Evolutionary conservation across 2,888 invertebrate species (phyloP).

Genomic region (Acleris laterana): DNA sequence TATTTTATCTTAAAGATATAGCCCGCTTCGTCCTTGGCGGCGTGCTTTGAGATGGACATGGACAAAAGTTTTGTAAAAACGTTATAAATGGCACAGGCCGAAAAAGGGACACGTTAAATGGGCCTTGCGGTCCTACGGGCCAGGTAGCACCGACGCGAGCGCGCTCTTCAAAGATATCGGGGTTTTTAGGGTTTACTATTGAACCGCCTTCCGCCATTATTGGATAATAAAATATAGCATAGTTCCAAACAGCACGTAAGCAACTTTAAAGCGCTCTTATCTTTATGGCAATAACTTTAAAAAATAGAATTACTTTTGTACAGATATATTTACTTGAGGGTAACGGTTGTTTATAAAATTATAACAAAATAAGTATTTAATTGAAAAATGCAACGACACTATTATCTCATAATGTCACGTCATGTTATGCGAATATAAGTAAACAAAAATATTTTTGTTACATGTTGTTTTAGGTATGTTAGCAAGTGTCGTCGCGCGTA

Average conservation of each 20-base stretch:
- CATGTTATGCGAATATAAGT: no score
- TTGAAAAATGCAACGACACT: no score
- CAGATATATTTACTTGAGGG: no score
- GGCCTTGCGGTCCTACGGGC: constrained; percentile 53
- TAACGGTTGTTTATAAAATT: no score
- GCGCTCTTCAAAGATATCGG: constrained; percentile 12
- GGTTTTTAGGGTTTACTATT: constrained; percentile 5
- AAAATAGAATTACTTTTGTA: background rate
- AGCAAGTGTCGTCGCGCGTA: background rate
- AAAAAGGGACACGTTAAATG: constrained; percentile 62
- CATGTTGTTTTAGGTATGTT: no score
- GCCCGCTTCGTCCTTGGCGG: constrained; percentile 53
- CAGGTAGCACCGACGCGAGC: constrained; percentile 57
- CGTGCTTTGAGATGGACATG: constrained; percentile 49
- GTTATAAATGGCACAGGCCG: constrained; percentile 68
- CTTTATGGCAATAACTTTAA: background rate
- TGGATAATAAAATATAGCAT: constrained; percentile 7
- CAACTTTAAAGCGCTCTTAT: constrained; percentile 9
- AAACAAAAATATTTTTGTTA: no score
- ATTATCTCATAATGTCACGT: no score
- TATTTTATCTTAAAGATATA: constrained; percentile 5
- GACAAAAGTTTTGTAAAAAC: constrained; percentile 60
- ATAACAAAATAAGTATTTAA: no score
- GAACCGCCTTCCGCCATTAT: constrained; percentile 8
- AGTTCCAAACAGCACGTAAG: background rate